Evolutionary conservation across 2,888 invertebrate species (phyloP).

Genomic region (Mimumesa dahlbomi): DNA sequence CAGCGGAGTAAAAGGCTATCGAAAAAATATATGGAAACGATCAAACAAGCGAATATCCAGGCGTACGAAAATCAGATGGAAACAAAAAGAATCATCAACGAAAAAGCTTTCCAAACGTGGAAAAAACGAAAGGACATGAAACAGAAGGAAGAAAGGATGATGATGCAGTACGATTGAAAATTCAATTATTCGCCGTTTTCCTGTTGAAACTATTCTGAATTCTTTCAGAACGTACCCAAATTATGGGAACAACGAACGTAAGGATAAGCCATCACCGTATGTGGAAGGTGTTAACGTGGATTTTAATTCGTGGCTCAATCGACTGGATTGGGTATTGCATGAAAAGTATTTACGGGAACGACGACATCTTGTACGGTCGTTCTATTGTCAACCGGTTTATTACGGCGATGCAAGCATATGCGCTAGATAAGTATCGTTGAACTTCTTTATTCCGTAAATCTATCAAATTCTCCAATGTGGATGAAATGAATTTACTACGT

Average conservation of each 20-base stretch:
- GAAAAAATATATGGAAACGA: conserved; percentile 20
- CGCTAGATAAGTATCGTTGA: conserved; percentile 13
- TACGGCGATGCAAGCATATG: conserved; percentile 41
- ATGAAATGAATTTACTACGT: not conserved
- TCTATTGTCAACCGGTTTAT: conserved; percentile 63
- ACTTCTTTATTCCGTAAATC: not conserved
- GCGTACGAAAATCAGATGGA: conserved; percentile 18
- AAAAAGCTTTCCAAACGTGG: conserved; percentile 40
- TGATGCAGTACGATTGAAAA: conserved; percentile 27
- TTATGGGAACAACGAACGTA: too few species aligned
- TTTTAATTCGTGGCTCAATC: conserved; percentile 61
- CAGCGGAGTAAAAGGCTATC: conserved; percentile 8
- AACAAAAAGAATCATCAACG: conserved; percentile 39
- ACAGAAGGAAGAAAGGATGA: conserved; percentile 22
- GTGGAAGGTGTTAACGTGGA: conserved; percentile 7
- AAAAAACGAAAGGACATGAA: conserved; percentile 34
- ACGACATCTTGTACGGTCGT: conserved; percentile 57
- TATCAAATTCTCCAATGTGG: not conserved
- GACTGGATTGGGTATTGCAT: conserved; percentile 59
- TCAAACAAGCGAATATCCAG: conserved; percentile 10
- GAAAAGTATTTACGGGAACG: conserved; percentile 63
- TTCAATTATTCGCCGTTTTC: too few species aligned
- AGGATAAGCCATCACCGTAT: too few species aligned
- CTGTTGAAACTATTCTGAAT: not conserved
- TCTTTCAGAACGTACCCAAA: not conserved